These are phyloP conservation scores for Paedocypris micromegethes DNA, from an alignment of 2,797 vertebrate species.

Conservation along the genomic window DNA sequence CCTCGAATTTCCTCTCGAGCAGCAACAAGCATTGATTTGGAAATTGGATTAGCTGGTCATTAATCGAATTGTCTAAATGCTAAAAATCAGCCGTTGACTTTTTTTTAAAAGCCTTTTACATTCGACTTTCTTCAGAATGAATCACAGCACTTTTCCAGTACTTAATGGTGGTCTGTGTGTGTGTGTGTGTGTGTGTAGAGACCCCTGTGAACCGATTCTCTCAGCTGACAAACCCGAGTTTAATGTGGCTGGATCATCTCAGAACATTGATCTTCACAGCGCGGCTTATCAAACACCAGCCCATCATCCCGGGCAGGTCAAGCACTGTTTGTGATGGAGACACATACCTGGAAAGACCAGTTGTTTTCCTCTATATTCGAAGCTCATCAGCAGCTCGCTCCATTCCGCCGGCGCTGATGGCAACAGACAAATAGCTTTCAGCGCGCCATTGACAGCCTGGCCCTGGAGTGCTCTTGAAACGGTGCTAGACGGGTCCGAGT, in stretches of 20 bases:
- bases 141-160: no score
- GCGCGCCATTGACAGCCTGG: constrained; percentile 84
- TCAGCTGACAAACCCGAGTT: no score
- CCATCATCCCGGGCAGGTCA: constrained; percentile 58
- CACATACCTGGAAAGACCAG: constrained; percentile 54
- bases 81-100: no score
- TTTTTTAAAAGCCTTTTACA: no score
- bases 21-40: constrained; percentile 5
- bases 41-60: neutral
- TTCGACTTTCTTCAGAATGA: no score
- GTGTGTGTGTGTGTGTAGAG: no score
- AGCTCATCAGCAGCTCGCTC: constrained; percentile 81
- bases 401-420: constrained; percentile 80
- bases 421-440: constrained; percentile 87
- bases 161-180: no score
- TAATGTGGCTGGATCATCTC: constrained; percentile 31
- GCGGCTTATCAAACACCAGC: constrained; percentile 45
- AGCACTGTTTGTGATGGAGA: constrained; percentile 67
- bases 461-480: constrained; percentile 88
- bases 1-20: constrained; percentile 8
- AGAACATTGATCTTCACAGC: constrained; percentile 43
- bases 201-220: no score
- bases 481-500: constrained; percentile 92
- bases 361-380: constrained; percentile 76
- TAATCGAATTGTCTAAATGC: neutral